Base-by-base conservation (phyloP, 2,888 invertebrate genomes). In the Ischnura elegans region DNA sequence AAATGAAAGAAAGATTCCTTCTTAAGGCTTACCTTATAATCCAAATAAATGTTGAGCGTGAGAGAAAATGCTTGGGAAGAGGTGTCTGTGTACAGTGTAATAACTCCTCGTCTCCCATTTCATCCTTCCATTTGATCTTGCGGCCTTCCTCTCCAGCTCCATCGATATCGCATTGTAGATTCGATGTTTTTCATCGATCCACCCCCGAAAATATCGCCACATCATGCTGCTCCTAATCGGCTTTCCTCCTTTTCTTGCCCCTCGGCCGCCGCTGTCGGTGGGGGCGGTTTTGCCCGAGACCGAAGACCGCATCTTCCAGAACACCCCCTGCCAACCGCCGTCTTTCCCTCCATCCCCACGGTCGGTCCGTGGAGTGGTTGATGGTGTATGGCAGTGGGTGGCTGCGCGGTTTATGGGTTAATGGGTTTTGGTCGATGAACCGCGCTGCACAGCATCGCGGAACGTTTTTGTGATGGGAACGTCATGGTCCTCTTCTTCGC, bases 351-450 rank as follows among this genome's bases (percentile, higher is more conserved):
- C 16, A 47, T 47, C 61, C 61, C 2, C 61, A 2, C 61, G 25
- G 8, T 13, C 16, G 76, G 76, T 76, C 16, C 76, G 36, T 36
- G 36, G 2, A 21, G 76, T 76, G 76, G 76, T 36, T 76, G 76
- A 10, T 76, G 29, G 76, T 13, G n/a, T n/a, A 36, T 25, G 76
- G 76, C 21, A 6, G 76, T 10, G 25, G 21, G 25, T 25, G 76
- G 76, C 29, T 36, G 36, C 10, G 76, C 13, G 76, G 76, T 76
- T 76, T 76, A 76, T 76, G 76, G 76, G 76, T 76, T 36, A 76
- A 76, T 36, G 36, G 76, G 76, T 36, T 76, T 51, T 76, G 76
- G 76, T 76, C 76, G 76, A 76, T 76, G 76, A 36, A 36, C 76
- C 5, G 5, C 10, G 76, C 10, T 10, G 36, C 36, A 76, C 13